A percentile compares a stretch with the other conserved stretches of the same genome.
phyloP scores from a whole-genome alignment of 1,140 invertebrate species.

The Eueides isabella region DNA sequence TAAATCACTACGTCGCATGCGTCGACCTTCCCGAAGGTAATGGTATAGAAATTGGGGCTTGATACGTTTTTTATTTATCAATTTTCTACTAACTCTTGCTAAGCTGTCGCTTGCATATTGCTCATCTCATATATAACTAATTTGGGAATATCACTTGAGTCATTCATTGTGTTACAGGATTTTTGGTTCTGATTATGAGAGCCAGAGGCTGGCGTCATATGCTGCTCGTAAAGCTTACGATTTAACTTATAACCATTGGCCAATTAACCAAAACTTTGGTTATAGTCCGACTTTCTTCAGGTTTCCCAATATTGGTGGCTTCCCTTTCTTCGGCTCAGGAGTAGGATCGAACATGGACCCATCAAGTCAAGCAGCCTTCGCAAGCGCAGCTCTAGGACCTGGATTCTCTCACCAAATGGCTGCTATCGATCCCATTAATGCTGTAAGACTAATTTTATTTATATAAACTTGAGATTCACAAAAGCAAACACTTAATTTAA shows the following conservation, averaged over 20 bases:
- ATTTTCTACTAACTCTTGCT: constrained; percentile 25
- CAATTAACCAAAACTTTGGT: constrained; percentile 38
- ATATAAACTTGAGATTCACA: too few relatives aligned
- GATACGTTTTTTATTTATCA: not conserved
- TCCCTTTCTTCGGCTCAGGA: constrained; percentile 49
- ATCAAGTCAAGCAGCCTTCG: constrained; percentile 59
- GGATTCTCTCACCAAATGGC: constrained; percentile 82
- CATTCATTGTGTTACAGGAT: constrained; percentile 65
- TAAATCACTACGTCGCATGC: not conserved
- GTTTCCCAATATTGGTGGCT: constrained; percentile 54
- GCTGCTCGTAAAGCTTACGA: constrained; percentile 73
- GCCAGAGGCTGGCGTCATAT: constrained; percentile 58
- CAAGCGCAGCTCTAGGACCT: constrained; percentile 68
- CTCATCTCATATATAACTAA: constrained; percentile 25
- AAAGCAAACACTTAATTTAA: too few relatives aligned
- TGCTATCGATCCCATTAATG: constrained; percentile 82
- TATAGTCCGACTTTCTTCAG: constrained; percentile 67
- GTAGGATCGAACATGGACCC: constrained; percentile 37
- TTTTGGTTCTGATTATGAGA: constrained; percentile 64
- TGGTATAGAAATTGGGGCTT: not conserved
- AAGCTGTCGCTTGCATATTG: constrained; percentile 30
- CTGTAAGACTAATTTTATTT: constrained; percentile 73
- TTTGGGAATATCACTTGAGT: constrained; percentile 36
- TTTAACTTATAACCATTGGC: constrained; percentile 60
- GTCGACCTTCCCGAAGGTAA: constrained; percentile 7